Percentiles rank a stretch among this genome's conserved stretches.
Evolutionary conservation across 2,888 invertebrate species (phyloP).

Genomic region (Campoplex nolae): DNA sequence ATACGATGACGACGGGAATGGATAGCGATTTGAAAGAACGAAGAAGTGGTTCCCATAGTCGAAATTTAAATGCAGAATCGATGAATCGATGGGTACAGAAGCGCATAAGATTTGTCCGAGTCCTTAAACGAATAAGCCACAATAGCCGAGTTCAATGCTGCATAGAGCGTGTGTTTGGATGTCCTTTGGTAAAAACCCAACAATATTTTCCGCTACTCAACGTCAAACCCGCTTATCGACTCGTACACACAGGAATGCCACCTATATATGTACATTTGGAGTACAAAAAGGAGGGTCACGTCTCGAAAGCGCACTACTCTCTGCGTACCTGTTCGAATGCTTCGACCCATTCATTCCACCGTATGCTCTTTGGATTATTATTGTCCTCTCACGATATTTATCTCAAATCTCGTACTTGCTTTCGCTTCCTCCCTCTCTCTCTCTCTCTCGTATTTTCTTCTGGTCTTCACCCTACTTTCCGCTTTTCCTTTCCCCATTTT

Average conservation of each 20-base stretch:
- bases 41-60: neutral
- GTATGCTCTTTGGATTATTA: constrained; percentile 75
- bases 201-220: constrained; percentile 79
- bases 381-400: constrained; percentile 78
- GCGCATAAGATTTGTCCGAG: neutral
- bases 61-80: constrained; percentile 13
- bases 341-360: constrained; percentile 53
- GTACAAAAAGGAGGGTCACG: constrained; percentile 46
- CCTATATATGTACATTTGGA: neutral
- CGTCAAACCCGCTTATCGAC: constrained; percentile 72
- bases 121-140: constrained; percentile 47
- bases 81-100: constrained; percentile 11
- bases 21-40: neutral
- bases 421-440: neutral
- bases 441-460: neutral
- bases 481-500: neutral
- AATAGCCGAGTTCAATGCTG: constrained; percentile 6
- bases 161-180: constrained; percentile 33
- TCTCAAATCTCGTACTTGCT: constrained; percentile 74
- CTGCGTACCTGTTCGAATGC: constrained; percentile 59
- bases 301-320: constrained; percentile 12
- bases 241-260: constrained; percentile 46
- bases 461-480: neutral
- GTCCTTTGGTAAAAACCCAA: constrained; percentile 37
- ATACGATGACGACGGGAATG: neutral